Evolutionary conservation across 2,888 invertebrate genomes (phyloP), one percentile per base, ranked within the genome.

Genomic region (Sacculina carcini): DNA sequence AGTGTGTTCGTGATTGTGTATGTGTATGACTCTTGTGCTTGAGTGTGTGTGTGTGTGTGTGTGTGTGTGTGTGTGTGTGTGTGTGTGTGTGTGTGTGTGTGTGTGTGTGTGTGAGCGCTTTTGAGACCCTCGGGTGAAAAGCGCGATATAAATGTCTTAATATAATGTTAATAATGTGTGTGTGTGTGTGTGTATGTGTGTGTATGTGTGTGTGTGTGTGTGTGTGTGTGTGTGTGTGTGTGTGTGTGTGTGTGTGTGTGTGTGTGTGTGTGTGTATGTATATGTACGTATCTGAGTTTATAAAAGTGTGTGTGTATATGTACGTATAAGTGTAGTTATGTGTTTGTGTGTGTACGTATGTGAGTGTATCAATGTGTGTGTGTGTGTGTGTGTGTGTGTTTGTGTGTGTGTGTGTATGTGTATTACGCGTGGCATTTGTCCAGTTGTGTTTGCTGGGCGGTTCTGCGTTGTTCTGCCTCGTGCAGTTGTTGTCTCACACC

Each of bases 401-500:
- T 31, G 31, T 31, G 31, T 31, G 31, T 31, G 31, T 31, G 31
- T 31, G 31, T 31, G 31, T 31, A 10, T 31, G n/a, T n/a, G n/a
- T n/a, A n/a, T n/a, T n/a, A n/a, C n/a, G n/a, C n/a, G n/a, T n/a
- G n/a, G n/a, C n/a, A n/a, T n/a, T n/a, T n/a, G 73, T 2, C 66
- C 69, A 53, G 76, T 73, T 50, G 78, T 71, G 46, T 74, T 72
- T 56, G 75, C 74, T 7, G 71, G 68, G 29, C 71, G 58, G 24
- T 71, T 69, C 14, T 78, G 77, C 54, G 73, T 75, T 51, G 70
- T 64, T 54, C 71, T 71, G 9, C 69, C 1, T 63, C 62, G 9
- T 75, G 73, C 61, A 74, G 70, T 63, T 75, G 53, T 70, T 68
- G 55, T 69, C 69, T 32, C 65, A 62, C 42, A 71, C 60, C 28